Conservation (phyloP, 2,888 invertebrate species). For the Empis stercorea region DNA sequence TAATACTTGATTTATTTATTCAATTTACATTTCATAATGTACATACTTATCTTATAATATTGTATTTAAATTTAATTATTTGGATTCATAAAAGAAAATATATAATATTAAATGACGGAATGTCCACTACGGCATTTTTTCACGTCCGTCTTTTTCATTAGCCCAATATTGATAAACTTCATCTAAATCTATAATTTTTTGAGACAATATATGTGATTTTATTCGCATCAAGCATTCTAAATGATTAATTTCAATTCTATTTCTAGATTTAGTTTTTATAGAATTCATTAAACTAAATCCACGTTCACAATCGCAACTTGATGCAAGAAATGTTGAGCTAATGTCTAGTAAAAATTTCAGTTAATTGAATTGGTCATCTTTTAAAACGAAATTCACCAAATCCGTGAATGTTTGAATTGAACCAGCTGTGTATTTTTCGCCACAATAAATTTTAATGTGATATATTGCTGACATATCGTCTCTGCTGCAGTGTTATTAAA, state of each 20-base stretch:
- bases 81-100: no score
- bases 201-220: neutral
- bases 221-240: conserved; percentile 1
- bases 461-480: neutral
- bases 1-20: no score
- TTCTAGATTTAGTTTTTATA: conserved; percentile 3
- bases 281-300: conserved; percentile 1
- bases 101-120: no score
- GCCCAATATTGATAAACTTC: no score
- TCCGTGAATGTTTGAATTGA: neutral
- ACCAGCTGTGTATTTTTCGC: neutral
- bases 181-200: no score
- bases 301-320: conserved; percentile 2
- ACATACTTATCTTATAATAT: no score
- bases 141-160: no score
- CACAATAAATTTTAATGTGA: neutral
- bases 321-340: conserved; percentile 2
- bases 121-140: no score
- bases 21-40: no score
- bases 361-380: neutral
- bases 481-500: neutral
- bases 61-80: no score
- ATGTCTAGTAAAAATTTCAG: neutral
- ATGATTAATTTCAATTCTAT: no score
- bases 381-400: neutral